Evolutionary conservation across 2,888 invertebrate genomes (phyloP), one percentile per base, ranked within the genome.

Genomic region (Mystacides longicornis): DNA sequence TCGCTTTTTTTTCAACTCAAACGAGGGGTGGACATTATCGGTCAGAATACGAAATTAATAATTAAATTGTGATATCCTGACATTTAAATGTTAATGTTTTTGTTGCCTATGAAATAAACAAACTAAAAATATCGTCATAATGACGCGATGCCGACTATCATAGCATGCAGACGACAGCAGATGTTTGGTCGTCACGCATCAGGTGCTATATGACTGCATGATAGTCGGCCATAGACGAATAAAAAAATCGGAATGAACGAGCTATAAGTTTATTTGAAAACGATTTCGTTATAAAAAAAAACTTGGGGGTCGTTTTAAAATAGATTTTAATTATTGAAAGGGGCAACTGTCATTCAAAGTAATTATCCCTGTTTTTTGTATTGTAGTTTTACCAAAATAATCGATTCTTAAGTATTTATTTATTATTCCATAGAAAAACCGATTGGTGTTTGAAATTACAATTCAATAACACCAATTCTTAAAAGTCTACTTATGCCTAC

Each of bases 101-200:
- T 37, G 14, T 37, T 7, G 27, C 27, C n/a, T 37, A 37, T 16
- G 3, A 7, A 14, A 37, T 37, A 14, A 37, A 37, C 16, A 37
- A 37, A 37, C 14, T n/a, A 37, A 37, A 37, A 37, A 37, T 7
- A 37, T 27, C 5, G 5, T 27, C 7, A 11, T 27, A 37, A 37
- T 37, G 45, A 21, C 45, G 16, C 45, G 42, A 37, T 37, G 37
- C 37, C 14, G 37, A 37, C 37, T n/a, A n/a, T n/a, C n/a, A 3
- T 16, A 16, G 16, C 37, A 48, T 49, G 23, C 43, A 43, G 49
- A 23, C 49, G 21, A 23, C 27, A 23, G 23, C 49, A 49, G 49
- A 42, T 42, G 49, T 37, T 33, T n/a, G 27, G 21, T 27, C 43
- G 54, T 54, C 54, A 54, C 54, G 54, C 54, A 43, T 49, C 49